Base-by-base conservation (phyloP, 2,113 vertebrate genomes). In the Cervus canadensis region DNA sequence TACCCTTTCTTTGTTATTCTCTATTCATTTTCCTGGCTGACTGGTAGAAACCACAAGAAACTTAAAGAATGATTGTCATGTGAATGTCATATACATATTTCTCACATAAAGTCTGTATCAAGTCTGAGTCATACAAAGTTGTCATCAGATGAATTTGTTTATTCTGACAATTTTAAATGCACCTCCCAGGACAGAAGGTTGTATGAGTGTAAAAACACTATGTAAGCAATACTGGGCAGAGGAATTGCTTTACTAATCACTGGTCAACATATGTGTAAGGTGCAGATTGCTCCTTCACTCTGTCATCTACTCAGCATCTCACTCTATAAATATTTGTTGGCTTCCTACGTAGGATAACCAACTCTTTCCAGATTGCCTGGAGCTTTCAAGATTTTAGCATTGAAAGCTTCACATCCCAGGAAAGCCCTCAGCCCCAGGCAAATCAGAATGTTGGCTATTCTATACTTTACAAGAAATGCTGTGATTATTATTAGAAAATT, bases 181-280 rank as follows among this genome's bases (percentile, higher is more conserved):
- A 12, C 36, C 15, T 86, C 76, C 36, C 8, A 7, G 17, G 33
- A 82, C 7, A 7, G 28, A 64, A 87, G 62, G 0, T 56, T 83
- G 6, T n/a, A 21, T 4, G 13, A 26, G n/a, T 36, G 10, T n/a
- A 17, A 78, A 79, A 59, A 40, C 26, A 83, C 23, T 2, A 14
- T n/a, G 33, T 25, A 33, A 36, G 45, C 3, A 9, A 16, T 23
- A 26, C 23, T 4, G 8, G 17, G 40, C 3, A 3, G 1, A 21
- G 1, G 3, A 12, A 11, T 17, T n/a, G 43, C 59, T 74, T 1
- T 52, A 15, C 26, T 57, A 50, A 19, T 7, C 3, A 23, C 4
- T 28, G 26, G 7, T 7, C 26, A 30, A 17, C n/a, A 14, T 13
- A 3, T 0, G 15, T n/a, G 11, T 43, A 54, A 43, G 28, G 25